Conservation (phyloP, 2,113 vertebrate species). For the Ifrita kowaldi region DNA sequence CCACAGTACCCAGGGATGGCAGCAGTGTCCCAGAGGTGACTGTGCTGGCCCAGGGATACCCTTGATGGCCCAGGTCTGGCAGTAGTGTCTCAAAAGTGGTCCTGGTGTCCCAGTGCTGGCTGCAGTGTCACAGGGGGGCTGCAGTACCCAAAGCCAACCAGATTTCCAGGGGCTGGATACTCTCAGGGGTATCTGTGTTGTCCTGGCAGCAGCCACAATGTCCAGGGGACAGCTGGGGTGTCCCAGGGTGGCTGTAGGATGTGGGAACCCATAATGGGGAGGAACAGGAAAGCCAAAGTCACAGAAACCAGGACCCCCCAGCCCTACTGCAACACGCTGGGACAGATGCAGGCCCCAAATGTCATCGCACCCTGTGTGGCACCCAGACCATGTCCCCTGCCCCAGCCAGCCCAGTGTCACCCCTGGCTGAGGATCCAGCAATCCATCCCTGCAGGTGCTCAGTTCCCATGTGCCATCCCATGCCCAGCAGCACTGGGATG, state of each 20-base stretch:
- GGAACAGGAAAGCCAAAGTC: background rate
- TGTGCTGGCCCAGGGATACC: background rate
- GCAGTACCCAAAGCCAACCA: background rate
- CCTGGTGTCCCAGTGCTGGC: background rate
- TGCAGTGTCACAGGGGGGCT: background rate
- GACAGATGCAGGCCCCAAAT: background rate
- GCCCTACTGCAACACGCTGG: background rate
- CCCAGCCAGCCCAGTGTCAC: background rate
- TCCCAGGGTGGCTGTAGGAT: background rate
- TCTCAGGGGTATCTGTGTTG: background rate
- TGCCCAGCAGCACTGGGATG: background rate
- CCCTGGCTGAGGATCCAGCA: background rate
- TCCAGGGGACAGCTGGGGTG: rapidly evolving
- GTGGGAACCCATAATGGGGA: background rate
- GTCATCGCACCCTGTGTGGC: background rate
- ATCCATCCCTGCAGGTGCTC: background rate
- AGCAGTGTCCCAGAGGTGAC: background rate
- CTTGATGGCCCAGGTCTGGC: background rate
- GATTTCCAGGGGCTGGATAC: background rate
- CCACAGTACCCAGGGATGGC: background rate
- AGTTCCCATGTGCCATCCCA: rapidly evolving
- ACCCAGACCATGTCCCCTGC: rapidly evolving
- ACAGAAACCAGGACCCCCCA: rapidly evolving
- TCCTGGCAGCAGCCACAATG: background rate
- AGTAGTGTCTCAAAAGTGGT: background rate